Base-by-base conservation (phyloP, 1,140 invertebrate genomes). In the Cylas formicarius region DNA sequence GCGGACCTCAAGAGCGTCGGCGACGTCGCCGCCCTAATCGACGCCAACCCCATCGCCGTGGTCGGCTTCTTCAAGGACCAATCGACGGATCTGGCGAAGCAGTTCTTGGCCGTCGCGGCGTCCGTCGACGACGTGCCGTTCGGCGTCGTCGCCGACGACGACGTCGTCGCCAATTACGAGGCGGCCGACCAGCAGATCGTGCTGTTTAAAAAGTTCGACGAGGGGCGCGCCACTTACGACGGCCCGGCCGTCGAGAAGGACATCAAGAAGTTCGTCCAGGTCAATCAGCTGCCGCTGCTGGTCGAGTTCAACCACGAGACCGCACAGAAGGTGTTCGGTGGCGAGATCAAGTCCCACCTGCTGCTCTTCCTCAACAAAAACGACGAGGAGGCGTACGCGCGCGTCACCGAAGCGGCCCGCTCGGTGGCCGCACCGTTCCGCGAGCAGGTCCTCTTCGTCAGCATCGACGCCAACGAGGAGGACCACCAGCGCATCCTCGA, bases 271-370 rank as follows among this genome's bases (percentile, higher is more conserved):
- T 99, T 97, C 74, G 77, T 98, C 45, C 70, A 77, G 49, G 70
- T 80, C 11, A 83, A 97, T 61, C 81, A 87, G 44, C 71, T 99
- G 59, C 95, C 97, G 34, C 69, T 95, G 31, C 82, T 99, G 55
- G 85, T 97, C 38, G 95, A 99, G 67, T 99, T 99, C 74, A 97
- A 91, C 53, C 93, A 96, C 57, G 88, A 96, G 67, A 96, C 90
- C 21, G 96, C 93, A 4, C 82, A 86, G 54, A 97, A 97, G 69
- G 96, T 99, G 66, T 99, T 99, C 67, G 90, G 91, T 55, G 96
- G 96, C 53, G 88, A 95, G 42, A 89, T 99, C 65, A 97, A 97
- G 71, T 88, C 81, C 52, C 97, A 99, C 66, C 77, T 97, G 44
- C 75, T 99, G 32, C 65, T 99, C 35, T 99, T 99, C 77, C 71